A percentile compares a stretch with the other conserved stretches of the same genome.
phyloP scores from a whole-genome alignment of 2,888 invertebrate species.

The Sarcophaga variegata region DNA sequence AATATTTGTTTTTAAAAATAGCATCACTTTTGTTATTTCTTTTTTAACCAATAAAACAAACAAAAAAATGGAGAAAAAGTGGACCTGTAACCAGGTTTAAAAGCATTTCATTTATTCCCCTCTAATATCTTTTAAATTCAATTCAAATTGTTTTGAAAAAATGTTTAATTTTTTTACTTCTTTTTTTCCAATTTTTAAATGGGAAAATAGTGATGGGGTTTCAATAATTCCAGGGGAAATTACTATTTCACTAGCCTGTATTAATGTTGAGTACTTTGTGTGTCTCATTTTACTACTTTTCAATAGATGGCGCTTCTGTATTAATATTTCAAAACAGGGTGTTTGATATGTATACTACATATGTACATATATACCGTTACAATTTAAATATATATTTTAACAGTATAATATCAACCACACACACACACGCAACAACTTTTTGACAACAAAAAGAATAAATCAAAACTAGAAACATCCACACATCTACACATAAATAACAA shows the following conservation, averaged over 20 bases:
- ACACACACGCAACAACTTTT: too few species aligned
- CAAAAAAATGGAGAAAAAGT: neutral
- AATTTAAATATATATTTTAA: neutral
- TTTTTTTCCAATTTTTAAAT: neutral
- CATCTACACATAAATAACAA: too few species aligned
- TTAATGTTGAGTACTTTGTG: neutral
- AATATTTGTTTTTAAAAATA: neutral
- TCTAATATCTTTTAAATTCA: neutral
- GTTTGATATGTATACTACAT: neutral
- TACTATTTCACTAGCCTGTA: neutral
- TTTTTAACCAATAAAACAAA: neutral
- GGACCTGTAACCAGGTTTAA: too few species aligned
- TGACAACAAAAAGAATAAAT: too few species aligned
- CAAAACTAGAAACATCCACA: too few species aligned
- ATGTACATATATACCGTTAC: neutral
- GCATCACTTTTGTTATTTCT: neutral
- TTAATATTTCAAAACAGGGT: neutral
- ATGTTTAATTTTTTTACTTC: neutral
- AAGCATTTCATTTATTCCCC: too few species aligned
- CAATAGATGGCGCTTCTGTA: neutral
- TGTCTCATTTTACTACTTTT: neutral
- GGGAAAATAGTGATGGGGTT: neutral
- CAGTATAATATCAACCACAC: too few species aligned
- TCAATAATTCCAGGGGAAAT: neutral
- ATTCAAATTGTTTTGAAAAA: neutral